Conservation (phyloP, 2,797 vertebrate species). For the Phrynocephalus forsythii region DNA sequence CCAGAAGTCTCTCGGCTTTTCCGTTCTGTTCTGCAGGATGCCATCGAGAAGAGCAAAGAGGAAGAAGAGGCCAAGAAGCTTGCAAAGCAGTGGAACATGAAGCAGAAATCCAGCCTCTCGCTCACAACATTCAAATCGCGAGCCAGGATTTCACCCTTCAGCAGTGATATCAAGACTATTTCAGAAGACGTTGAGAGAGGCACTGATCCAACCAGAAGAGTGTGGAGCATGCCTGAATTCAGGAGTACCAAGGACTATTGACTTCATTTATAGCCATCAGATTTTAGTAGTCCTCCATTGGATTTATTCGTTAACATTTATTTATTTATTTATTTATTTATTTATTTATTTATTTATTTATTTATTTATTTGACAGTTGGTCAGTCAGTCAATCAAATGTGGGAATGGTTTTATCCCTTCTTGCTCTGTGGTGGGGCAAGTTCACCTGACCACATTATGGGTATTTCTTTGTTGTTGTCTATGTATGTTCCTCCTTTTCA, state of each 20-base stretch:
- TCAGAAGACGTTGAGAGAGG: conserved; percentile 90
- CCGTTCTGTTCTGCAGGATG: conserved; percentile 88
- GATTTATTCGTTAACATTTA: no score
- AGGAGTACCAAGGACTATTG: conserved; percentile 75
- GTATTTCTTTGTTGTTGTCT: background rate
- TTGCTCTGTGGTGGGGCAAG: background rate
- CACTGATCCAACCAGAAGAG: conserved; percentile 78
- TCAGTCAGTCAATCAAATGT: no score
- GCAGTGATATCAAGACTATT: conserved; percentile 88
- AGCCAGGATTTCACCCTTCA: conserved; percentile 91
- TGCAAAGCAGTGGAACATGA: conserved; percentile 90
- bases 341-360: conserved; percentile 31
- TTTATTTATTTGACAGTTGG: no score
- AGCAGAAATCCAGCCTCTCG: conserved; percentile 85
- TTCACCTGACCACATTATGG: background rate
- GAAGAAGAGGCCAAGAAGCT: conserved; percentile 89
- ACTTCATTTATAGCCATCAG: conserved; percentile 52
- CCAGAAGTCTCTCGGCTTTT: conserved; percentile 90
- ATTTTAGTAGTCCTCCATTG: conserved; percentile 48
- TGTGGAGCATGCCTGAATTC: conserved; percentile 96
- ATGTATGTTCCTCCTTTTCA: background rate
- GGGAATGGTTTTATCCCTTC: conserved; percentile 30
- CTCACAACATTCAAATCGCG: conserved; percentile 87
- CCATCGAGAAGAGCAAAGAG: conserved; percentile 86
- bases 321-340: conserved; percentile 40